These are phyloP conservation scores for Sinonovacula constricta DNA, from an alignment of 1,140 invertebrate species.

Conservation along the genomic window DNA sequence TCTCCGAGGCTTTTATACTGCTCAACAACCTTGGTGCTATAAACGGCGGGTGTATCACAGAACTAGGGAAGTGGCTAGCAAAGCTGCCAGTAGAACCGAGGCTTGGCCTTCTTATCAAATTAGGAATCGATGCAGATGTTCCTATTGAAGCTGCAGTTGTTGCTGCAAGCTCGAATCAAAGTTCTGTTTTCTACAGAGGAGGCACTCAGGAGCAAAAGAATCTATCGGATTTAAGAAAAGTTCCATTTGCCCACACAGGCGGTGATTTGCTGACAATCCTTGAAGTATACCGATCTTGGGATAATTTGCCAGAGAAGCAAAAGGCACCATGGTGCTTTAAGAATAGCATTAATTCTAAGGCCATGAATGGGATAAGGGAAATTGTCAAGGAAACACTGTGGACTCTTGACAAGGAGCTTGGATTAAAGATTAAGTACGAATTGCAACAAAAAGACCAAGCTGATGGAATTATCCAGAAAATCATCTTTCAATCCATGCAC, in stretches of 20 bases:
- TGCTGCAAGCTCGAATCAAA: slow-evolving; percentile 58
- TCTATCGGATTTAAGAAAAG: slow-evolving; percentile 83
- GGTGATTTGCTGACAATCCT: slow-evolving; percentile 96
- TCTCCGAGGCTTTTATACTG: slow-evolving; percentile 59
- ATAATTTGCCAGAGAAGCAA: slow-evolving; percentile 54
- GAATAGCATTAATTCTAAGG: slow-evolving; percentile 70
- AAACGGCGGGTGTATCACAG: slow-evolving; percentile 66
- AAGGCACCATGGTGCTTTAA: slow-evolving; percentile 67
- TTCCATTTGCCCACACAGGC: slow-evolving; percentile 84
- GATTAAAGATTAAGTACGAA: slow-evolving; percentile 45
- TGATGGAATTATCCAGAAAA: slow-evolving; percentile 45
- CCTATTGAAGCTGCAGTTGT: slow-evolving; percentile 81
- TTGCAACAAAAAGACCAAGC: slow-evolving; percentile 48
- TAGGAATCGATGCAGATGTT: slow-evolving; percentile 75
- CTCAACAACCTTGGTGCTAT: slow-evolving; percentile 66
- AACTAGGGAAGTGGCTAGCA: slow-evolving; percentile 70
- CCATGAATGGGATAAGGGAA: slow-evolving; percentile 63
- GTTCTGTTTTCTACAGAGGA: slow-evolving; percentile 64
- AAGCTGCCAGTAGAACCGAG: slow-evolving; percentile 71
- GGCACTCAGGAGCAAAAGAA: slow-evolving; percentile 83
- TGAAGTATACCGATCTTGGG: slow-evolving; percentile 87
- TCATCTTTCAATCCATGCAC: slow-evolving; percentile 58
- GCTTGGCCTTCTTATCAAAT: slow-evolving; percentile 59
- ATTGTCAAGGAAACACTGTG: slow-evolving; percentile 61
- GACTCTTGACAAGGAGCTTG: slow-evolving; percentile 62